Evolutionary conservation across 2,888 invertebrate genomes (phyloP).

Genomic region (Oscheius sp.): DNA sequence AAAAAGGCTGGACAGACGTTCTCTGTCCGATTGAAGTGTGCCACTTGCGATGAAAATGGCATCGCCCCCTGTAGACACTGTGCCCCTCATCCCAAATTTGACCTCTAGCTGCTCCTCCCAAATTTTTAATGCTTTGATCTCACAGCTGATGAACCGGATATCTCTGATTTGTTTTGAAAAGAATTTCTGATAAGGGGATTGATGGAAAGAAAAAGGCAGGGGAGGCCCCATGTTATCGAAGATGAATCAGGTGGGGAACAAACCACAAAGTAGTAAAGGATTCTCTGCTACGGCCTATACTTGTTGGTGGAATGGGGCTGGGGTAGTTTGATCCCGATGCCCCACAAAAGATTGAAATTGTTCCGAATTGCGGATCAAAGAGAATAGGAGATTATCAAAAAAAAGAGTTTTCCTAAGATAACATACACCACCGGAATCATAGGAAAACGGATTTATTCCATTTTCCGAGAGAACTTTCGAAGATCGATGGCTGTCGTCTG

Average conservation of each 20-base stretch:
- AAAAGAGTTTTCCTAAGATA: too few relatives aligned
- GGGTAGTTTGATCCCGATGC: too few relatives aligned
- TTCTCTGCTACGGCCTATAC: too few relatives aligned
- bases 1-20: constrained; percentile 36
- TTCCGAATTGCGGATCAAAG: too few relatives aligned
- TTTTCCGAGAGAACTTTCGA: too few relatives aligned
- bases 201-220: not conserved
- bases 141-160: constrained; percentile 14
- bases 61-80: constrained; percentile 89
- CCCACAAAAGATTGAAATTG: too few relatives aligned
- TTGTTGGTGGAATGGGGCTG: too few relatives aligned
- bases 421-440: too few relatives aligned
- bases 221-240: not conserved
- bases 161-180: constrained; percentile 2
- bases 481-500: too few relatives aligned
- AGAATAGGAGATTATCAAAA: too few relatives aligned
- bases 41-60: constrained; percentile 94
- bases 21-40: constrained; percentile 81
- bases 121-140: constrained; percentile 17
- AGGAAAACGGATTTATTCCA: too few relatives aligned
- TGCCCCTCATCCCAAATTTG: constrained; percentile 16
- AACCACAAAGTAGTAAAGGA: too few relatives aligned
- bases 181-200: not conserved
- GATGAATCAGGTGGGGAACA: not conserved
- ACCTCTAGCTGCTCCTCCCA: not conserved